Evolutionary conservation across 2,113 vertebrate genomes (phyloP).

Genomic region (Brienomyrus longianalis): DNA sequence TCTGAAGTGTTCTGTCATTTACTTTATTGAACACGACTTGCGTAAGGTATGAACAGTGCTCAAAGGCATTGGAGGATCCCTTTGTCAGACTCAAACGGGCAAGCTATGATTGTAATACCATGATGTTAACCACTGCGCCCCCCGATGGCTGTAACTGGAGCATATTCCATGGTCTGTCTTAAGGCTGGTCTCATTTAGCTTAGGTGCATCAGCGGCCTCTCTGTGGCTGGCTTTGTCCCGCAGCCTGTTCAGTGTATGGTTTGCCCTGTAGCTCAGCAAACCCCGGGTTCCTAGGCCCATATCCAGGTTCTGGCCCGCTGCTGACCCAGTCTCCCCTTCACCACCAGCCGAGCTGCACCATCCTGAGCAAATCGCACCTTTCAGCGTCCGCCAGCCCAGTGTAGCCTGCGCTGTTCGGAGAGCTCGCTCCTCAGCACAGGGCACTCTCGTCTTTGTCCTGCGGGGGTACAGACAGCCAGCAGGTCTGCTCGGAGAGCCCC

Average conservation of each 20-base stretch:
- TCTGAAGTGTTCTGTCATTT: background rate
- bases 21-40: background rate
- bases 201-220: background rate
- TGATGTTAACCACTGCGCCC: background rate
- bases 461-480: background rate
- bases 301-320: background rate
- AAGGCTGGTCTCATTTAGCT: background rate
- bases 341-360: background rate
- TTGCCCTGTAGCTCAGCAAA: background rate
- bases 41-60: background rate
- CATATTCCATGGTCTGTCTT: background rate
- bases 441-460: constrained; percentile 14
- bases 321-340: background rate
- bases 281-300: background rate
- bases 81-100: background rate
- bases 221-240: background rate
- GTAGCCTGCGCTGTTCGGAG: constrained; percentile 15
- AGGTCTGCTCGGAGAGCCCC: background rate
- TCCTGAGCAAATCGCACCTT: constrained; percentile 16
- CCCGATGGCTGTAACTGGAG: background rate
- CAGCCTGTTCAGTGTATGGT: background rate
- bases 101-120: background rate
- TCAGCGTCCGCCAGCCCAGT: constrained; percentile 31
- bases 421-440: constrained; percentile 5
- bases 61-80: background rate